A percentile compares a stretch with the other conserved stretches of the same genome.
Evolutionary conservation across 2,113 vertebrate genomes (phyloP).

Genomic region (Aphyosemion australe): DNA sequence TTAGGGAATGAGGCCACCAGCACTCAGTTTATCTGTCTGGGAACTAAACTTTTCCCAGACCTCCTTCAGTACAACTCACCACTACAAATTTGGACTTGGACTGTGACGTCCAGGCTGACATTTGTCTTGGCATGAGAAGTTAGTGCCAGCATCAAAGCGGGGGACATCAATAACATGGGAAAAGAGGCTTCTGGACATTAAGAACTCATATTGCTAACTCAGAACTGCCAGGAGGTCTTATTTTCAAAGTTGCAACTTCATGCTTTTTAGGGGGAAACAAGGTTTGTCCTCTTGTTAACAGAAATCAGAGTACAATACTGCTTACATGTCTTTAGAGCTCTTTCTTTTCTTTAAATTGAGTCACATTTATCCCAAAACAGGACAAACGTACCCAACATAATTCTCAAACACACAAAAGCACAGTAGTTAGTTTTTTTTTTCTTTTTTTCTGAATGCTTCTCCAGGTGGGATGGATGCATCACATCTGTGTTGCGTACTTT

Average conservation of each 20-base stretch:
- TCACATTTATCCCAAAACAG: too few relatives aligned
- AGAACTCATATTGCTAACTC: slow-evolving; percentile 34
- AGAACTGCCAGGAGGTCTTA: neutral
- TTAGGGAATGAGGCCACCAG: slow-evolving; percentile 22
- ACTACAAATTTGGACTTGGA: slow-evolving; percentile 44
- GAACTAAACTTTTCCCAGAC: slow-evolving; percentile 79
- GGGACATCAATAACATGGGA: slow-evolving; percentile 69
- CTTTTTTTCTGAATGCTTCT: too few relatives aligned
- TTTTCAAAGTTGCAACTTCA: slow-evolving; percentile 5
- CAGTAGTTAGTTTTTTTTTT: too few relatives aligned
- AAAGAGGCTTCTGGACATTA: slow-evolving; percentile 35
- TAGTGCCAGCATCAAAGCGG: slow-evolving; percentile 42
- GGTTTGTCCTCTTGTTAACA: too few relatives aligned
- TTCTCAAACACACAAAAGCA: too few relatives aligned
- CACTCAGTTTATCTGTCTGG: slow-evolving; percentile 60
- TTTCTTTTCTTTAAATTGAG: too few relatives aligned
- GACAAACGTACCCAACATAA: too few relatives aligned
- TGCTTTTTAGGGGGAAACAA: too few relatives aligned
- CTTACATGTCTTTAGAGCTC: too few relatives aligned
- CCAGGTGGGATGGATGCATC: too few relatives aligned
- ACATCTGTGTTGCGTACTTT: too few relatives aligned
- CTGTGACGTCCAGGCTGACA: slow-evolving; percentile 50
- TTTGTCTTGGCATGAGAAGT: slow-evolving; percentile 69
- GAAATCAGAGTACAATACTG: too few relatives aligned
- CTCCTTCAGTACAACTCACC: slow-evolving; percentile 34